Evolutionary conservation across 2,113 vertebrate species (phyloP).

Genomic region (Mormoops blainvillei): DNA sequence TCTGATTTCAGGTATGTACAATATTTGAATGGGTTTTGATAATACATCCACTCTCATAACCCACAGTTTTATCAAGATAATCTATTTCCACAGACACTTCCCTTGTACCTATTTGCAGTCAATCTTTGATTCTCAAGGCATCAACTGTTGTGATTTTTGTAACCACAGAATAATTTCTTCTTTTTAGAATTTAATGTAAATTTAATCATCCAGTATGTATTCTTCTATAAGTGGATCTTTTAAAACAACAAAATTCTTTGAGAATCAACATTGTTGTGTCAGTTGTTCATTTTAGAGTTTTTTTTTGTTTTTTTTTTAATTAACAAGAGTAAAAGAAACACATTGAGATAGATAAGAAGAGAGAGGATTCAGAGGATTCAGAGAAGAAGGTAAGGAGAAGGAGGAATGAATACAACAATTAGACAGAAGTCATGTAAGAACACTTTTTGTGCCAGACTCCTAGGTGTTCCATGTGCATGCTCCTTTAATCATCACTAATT

Average conservation of each 20-base stretch:
- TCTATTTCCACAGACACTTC: not conserved
- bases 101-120: not conserved
- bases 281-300: not conserved
- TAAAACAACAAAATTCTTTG: not conserved
- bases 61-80: not conserved
- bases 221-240: not conserved
- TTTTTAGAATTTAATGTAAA: not conserved
- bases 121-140: not conserved
- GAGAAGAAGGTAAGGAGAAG: not conserved
- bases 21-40: not conserved
- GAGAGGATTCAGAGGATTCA: not conserved
- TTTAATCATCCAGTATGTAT: not conserved
- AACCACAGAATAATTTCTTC: not conserved
- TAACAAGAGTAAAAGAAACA: not conserved
- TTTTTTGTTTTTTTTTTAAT: not conserved
- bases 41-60: not conserved
- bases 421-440: not conserved
- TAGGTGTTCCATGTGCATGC: not conserved
- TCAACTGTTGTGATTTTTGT: not conserved
- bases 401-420: not conserved
- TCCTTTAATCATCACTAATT: not conserved
- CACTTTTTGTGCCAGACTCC: not conserved
- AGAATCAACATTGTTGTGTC: not conserved
- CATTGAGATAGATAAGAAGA: not conserved
- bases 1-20: not conserved